Base-by-base conservation (phyloP, 2,113 vertebrate species). In the Lethenteron reissneri region DNA sequence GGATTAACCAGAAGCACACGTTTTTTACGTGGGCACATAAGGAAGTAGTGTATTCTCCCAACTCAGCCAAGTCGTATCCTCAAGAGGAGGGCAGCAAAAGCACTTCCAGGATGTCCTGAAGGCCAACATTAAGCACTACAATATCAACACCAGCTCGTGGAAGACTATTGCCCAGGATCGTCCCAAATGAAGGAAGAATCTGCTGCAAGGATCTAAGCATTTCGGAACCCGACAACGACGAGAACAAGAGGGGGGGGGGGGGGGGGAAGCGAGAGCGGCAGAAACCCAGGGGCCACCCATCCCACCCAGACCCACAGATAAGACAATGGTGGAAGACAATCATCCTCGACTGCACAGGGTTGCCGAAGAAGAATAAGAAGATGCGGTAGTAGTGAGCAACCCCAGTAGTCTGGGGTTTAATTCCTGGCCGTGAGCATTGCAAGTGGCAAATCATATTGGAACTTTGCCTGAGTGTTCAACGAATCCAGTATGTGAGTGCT, bases 51-150 rank as follows among this genome's bases (percentile, higher is more conserved):
- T 41, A 64, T 6, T 64, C 21, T 64, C 60, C 60, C 60, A 64
- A 4, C 60, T 64, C 21, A 64, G 60, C 21, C 60, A 64, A 64
- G 60, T 14, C 21, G 60, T 15, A 64, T 7, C 14, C 14, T 64
- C 60, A 64, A 64, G 60, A 64, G 60, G 60, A 64, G 60, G 60
- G 60, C 60, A 64, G 60, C 8, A 19, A 64, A 64, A 64, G 4
- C 21, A 19, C 60, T 64, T 64, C 60, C 60, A 64, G 60, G 60
- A 64, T 64, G 60, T 64, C 60, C 60, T 64, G 4, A 64, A 64
- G 17, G 60, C 60, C 60, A 64, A 64, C 8, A 15, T 14, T 15
- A 64, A 64, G 60, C 14, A 64, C 5, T 64, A 19, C 21, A 15
- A 64, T 19, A 19, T 64, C 4, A 64, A 64, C 60, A 64, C 60